Conservation (phyloP, 1,140 invertebrate species). For the Drosophila seguyi region DNA sequence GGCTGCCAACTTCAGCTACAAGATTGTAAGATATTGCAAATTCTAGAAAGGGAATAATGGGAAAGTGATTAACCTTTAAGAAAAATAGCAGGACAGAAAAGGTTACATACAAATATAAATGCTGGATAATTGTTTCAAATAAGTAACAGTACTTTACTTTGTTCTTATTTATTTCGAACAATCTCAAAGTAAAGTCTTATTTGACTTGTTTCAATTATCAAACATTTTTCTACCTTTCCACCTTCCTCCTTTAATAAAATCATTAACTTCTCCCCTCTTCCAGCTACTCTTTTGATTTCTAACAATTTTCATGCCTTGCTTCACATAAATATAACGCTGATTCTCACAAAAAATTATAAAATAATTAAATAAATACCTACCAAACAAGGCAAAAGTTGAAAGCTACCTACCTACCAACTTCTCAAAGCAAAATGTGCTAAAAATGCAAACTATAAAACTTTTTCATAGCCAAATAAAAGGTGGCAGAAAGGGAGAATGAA, state of each 20-base stretch:
- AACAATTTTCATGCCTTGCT: slow-evolving; percentile 18
- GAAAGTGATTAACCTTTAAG: slow-evolving; percentile 13
- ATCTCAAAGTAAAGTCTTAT: background rate
- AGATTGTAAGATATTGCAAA: slow-evolving; percentile 1
- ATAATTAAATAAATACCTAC: slow-evolving; percentile 26
- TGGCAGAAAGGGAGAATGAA: background rate
- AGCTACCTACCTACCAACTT: slow-evolving; percentile 15
- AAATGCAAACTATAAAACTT: slow-evolving; percentile 47
- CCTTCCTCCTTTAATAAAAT: background rate
- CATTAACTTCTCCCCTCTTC: background rate
- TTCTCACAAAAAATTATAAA: slow-evolving; percentile 13
- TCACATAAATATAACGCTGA: background rate
- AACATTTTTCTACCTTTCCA: too few species aligned
- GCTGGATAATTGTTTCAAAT: background rate
- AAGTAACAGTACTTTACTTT: background rate
- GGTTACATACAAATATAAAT: background rate
- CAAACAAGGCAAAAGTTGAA: slow-evolving; percentile 11
- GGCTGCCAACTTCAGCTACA: background rate
- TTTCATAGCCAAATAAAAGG: slow-evolving; percentile 65
- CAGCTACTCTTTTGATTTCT: background rate
- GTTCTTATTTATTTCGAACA: background rate
- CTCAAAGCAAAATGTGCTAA: slow-evolving; percentile 1
- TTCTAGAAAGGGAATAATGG: slow-evolving; percentile 6
- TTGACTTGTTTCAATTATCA: background rate
- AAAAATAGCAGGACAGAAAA: background rate